Evolutionary conservation across 2,888 invertebrate genomes (phyloP), one percentile per base, ranked within the genome.

Genomic region (Alcis repandata): DNA sequence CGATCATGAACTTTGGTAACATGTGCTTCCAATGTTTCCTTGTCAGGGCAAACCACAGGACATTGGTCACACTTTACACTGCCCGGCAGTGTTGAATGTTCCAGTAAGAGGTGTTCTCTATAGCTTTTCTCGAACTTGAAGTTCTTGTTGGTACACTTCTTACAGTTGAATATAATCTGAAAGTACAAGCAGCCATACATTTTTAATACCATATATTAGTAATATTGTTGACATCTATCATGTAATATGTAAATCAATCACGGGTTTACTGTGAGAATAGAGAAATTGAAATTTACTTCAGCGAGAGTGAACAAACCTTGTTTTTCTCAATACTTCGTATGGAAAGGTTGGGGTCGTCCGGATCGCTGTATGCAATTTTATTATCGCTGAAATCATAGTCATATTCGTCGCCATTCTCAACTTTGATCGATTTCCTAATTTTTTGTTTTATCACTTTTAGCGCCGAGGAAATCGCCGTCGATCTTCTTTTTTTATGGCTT

Each of bases 91-190:
- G 91, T 94, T 51, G 96, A 95, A 84, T 98, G 97, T 64, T 97
- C 95, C 13, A 96, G 94, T 54, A 94, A 90, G 15, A 94, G 85
- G 84, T 98, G 97, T 8, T 95, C 93, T 51, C 95, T 94, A 67
- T 95, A 94, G 72, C 95, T 96, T 27, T 94, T 91, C 79, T 95
- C 94, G 38, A 96, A 95, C 78, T 95, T 95, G 79, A 97, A 98
- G 3, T 95, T 94, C 80, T 97, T 96, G 40, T 73, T 73, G 11
- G 95, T 94, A 78, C 98, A 98, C 71, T 95, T 87, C 3, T 86
- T 84, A 70, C 95, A 95, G 70, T 77, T 80, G 59, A 71, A 85
- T 15, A 60, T 40, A 33, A 75, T 56, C 73, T 73, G 67, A 57
- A 61, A 60, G 11, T 15, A 45, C 2, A 33, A 56, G 3, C 11